A percentile compares a stretch with the other conserved stretches of the same genome.
phyloP scores from a whole-genome alignment of 2,888 invertebrate genomes.

The Drosophila kuntzei region DNA sequence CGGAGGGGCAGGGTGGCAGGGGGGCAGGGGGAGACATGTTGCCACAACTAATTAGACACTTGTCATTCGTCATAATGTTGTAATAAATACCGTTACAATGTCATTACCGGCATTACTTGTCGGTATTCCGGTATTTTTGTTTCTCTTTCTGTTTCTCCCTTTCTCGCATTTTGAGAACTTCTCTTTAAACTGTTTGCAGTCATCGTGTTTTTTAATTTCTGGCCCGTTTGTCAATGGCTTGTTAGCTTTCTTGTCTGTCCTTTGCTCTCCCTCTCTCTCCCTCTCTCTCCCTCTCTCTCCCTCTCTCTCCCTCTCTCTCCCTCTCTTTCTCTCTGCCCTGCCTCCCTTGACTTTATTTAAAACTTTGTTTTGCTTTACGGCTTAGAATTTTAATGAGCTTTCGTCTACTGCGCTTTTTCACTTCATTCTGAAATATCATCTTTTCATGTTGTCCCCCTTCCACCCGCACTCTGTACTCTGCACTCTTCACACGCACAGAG shows the following conservation, averaged over 20 bases:
- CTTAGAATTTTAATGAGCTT: constrained; percentile 82
- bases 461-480: background rate
- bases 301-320: background rate
- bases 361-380: constrained; percentile 79
- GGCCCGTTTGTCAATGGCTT: constrained; percentile 72
- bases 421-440: constrained; percentile 78
- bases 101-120: constrained; percentile 79
- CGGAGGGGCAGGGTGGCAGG: too few relatives aligned
- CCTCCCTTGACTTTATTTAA: constrained; percentile 69
- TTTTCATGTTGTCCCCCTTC: constrained; percentile 39
- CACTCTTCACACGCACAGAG: constrained; percentile 16
- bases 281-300: background rate
- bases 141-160: constrained; percentile 5
- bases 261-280: background rate
- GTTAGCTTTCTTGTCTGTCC: constrained; percentile 70
- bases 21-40: constrained; percentile 48
- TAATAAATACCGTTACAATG: constrained; percentile 82
- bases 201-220: constrained; percentile 31
- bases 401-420: constrained; percentile 61
- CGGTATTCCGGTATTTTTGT: constrained; percentile 54
- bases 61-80: constrained; percentile 77
- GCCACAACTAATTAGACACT: constrained; percentile 79
- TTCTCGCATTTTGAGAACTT: constrained; percentile 15
- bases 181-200: constrained; percentile 47
- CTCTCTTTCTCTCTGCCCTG: background rate